Evolutionary conservation across 2,113 vertebrate genomes (phyloP), one percentile per base, ranked within the genome.

Genomic region (Coreoperca whiteheadi): DNA sequence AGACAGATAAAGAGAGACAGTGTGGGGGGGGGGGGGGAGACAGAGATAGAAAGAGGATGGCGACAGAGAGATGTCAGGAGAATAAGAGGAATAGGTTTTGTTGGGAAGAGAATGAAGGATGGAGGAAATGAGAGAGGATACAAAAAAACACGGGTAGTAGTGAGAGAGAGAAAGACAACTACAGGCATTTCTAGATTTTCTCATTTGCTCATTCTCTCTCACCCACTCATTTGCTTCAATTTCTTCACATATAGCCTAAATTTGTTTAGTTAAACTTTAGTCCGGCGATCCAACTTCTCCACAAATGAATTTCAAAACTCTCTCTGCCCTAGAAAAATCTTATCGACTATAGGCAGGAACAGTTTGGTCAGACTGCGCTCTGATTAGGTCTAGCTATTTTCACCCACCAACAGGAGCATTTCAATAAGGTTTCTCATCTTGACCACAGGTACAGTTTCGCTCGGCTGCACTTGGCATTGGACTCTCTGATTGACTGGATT

Each of bases 1-100:
- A 83, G 83, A 81, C 25, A 74, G 68, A 79, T 8, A 80, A 46
- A 30, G 32, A 41, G 59, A 43, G 59, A 60, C 14, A 53, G 32
- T 25, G n/a, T n/a, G n/a, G n/a, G n/a, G n/a, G n/a, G n/a, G n/a
- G n/a, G n/a, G n/a, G n/a, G n/a, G n/a, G n/a, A n/a, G 51, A 72
- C 8, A 37, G 68, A 68, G 69, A 84, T 43, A 70, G 39, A 37
- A 76, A 53, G 46, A 43, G 28, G 71, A 81, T 41, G 28, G 51
- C 53, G 43, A 20, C 61, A 82, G 79, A 80, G 79, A 74, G 54
- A 77, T 50, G 34, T 28, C 63, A 25, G 51, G 21, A 56, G 30
- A 77, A 79, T 54, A 32, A 66, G 74, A 53, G 56, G 48, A 56
- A 84, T 1, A 32, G 51, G 39, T 30, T 53, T 61, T 53, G 43